Conservation (phyloP, 2,888 invertebrate genomes). For the Eustalomyia histrio region DNA sequence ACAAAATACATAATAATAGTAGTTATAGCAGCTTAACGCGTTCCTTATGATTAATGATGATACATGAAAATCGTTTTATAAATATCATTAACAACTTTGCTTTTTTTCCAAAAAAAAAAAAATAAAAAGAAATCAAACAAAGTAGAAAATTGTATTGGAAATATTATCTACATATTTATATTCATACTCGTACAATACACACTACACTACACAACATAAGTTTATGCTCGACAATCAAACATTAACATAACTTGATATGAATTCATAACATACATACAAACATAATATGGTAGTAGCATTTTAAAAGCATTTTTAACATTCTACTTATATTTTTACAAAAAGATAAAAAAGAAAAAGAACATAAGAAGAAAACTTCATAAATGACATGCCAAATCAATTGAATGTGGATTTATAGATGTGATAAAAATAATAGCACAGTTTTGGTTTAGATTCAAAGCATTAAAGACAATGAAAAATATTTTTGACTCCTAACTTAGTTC, state of each 20-base stretch:
- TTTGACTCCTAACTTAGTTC: too few relatives aligned
- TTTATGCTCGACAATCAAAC: slow-evolving; percentile 19
- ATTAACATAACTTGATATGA: slow-evolving; percentile 36
- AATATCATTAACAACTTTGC: slow-evolving; percentile 55
- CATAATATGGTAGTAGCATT: slow-evolving; percentile 23
- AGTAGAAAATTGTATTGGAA: slow-evolving; percentile 1
- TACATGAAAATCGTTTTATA: slow-evolving; percentile 63
- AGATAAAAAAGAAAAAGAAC: not conserved
- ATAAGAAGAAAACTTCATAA: slow-evolving; percentile 10
- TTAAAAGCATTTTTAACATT: slow-evolving; percentile 19
- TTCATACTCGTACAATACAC: not conserved
- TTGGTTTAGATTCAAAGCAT: too few relatives aligned
- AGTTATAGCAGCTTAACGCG: slow-evolving; percentile 30
- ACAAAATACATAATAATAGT: slow-evolving; percentile 42
- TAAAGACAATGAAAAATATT: too few relatives aligned
- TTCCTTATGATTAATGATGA: slow-evolving; percentile 60
- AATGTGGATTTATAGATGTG: not conserved
- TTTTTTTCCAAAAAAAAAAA: slow-evolving; percentile 11
- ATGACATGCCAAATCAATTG: slow-evolving; percentile 37
- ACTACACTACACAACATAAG: not conserved
- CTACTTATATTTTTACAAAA: not conserved
- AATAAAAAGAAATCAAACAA: too few relatives aligned
- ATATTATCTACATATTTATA: not conserved
- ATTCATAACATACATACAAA: slow-evolving; percentile 25
- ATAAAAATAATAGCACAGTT: not conserved